Evolutionary conservation across 1,140 invertebrate species (phyloP), one percentile per base, ranked within the genome.

Genomic region (Trypoxylus dichotomus): DNA sequence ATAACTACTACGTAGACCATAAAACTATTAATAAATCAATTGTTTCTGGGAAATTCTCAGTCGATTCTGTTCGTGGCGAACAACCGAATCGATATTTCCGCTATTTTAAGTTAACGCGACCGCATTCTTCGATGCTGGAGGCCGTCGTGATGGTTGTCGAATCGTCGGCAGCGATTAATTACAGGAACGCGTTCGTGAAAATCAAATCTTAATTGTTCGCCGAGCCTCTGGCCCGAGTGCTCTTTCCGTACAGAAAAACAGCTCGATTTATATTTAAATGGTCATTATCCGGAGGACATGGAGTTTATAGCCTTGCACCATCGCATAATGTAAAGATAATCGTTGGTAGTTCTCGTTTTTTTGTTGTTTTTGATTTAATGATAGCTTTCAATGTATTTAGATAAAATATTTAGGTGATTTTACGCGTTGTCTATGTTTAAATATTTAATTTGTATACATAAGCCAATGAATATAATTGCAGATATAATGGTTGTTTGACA

Each of bases 1-100:
- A 43, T 43, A 11, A 43, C 42, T 11, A 43, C 13, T 54, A 19
- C 47, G 47, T 19, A 15, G 1, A 54, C 47, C 32, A 37, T 37
- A 37, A 37, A 54, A 54, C n/a, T 54, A 54, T 54, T 54, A 54
- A 54, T 54, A 54, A 54, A 54, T 19, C 47, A 54, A 54, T 54
- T 54, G 15, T 54, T 54, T 19, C 13, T 54, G 7, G 47, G 47
- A 54, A 54, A 19, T 54, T 54, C 47, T 13, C 47, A 54, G 47
- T 54, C 47, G 13, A 19, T 15, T n/a, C 47, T 54, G 11, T 19
- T n/a, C 15, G 19, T 54, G 15, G 15, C 47, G 47, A n/a, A 37
- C 32, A 37, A 54, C 19, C 47, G 2, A 54, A 54, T 54, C 47
- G 47, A 54, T 54, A 54, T 54, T 54, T 54, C 47, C 47, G 47